Percentiles rank a stretch among this genome's conserved stretches.
Evolutionary conservation across 2,797 vertebrate species (phyloP).

Genomic region (Channallabes apus): DNA sequence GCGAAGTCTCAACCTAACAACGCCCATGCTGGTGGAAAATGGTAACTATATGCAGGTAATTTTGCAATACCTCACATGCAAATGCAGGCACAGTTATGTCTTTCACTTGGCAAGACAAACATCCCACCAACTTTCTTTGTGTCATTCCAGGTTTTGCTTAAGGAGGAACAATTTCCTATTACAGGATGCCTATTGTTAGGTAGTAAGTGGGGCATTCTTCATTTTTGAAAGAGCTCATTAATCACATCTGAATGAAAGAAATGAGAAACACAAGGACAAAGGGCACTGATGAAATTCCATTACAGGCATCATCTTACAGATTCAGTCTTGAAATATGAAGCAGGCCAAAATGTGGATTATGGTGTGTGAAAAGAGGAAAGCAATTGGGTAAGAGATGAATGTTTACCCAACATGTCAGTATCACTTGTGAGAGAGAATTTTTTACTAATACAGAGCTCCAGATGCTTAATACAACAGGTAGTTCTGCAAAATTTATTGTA

Average conservation of each 20-base stretch:
- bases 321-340: conserved; percentile 44
- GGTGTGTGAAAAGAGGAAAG: neutral
- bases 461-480: conserved; percentile 4
- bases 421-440: conserved; percentile 18
- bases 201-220: conserved; percentile 46
- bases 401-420: conserved; percentile 23
- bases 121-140: neutral
- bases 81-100: neutral
- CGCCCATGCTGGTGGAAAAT: neutral
- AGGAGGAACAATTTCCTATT: conserved; percentile 45
- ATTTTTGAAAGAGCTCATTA: conserved; percentile 41
- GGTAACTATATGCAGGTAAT: neutral
- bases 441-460: neutral
- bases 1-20: neutral
- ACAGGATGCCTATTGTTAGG: conserved; percentile 43
- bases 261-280: conserved; percentile 45
- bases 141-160: conserved; percentile 27
- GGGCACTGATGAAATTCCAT: conserved; percentile 39
- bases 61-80: neutral
- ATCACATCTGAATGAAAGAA: conserved; percentile 42
- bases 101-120: neutral
- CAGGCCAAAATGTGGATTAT: conserved; percentile 20
- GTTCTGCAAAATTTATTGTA: neutral
- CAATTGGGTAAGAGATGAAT: neutral
- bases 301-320: conserved; percentile 42